Conservation (phyloP, 2,113 vertebrate species). For the Zapus hudsonius region DNA sequence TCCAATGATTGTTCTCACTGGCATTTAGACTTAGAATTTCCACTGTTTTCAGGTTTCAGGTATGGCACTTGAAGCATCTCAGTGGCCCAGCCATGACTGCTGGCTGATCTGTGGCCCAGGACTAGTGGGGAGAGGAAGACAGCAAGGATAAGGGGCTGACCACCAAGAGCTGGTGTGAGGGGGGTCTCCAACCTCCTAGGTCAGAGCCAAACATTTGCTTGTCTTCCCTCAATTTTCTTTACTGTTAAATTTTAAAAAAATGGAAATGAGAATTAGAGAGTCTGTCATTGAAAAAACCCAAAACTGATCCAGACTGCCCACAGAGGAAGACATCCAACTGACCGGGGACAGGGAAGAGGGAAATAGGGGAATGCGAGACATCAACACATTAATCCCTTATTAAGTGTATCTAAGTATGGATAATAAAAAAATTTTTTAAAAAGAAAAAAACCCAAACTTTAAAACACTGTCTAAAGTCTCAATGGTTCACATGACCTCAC, state of each 20-base stretch:
- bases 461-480: not conserved
- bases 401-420: too few species aligned
- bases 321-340: too few species aligned
- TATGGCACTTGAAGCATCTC: not conserved
- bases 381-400: too few species aligned
- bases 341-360: too few species aligned
- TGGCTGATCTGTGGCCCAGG: not conserved
- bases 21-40: not conserved
- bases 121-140: fast-evolving
- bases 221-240: not conserved
- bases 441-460: not conserved
- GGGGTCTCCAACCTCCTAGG: not conserved
- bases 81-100: too few species aligned
- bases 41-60: not conserved
- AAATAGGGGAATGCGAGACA: too few species aligned
- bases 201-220: not conserved
- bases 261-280: not conserved
- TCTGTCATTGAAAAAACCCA: not conserved
- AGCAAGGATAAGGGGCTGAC: too few species aligned
- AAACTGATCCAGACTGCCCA: too few species aligned
- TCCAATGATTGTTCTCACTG: not conserved
- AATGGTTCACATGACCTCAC: too few species aligned
- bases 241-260: not conserved
- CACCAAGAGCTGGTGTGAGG: not conserved
- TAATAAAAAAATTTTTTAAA: too few species aligned